Conservation (phyloP, 1,140 invertebrate genomes). For the Copidosoma floridanum region DNA sequence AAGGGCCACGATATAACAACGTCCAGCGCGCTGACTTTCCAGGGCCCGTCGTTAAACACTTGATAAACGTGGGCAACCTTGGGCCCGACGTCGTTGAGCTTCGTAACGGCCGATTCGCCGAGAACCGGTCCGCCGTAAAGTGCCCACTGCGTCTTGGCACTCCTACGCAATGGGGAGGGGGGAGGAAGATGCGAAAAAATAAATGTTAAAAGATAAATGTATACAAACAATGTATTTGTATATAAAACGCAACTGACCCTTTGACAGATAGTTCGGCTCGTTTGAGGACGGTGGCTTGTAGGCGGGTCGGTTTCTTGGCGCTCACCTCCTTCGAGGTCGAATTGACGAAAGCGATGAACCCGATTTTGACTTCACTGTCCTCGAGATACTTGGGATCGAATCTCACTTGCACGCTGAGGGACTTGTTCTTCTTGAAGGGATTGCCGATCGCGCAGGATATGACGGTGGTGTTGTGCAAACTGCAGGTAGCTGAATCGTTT, state of each 20-base stretch:
- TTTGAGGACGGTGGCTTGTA: constrained; percentile 71
- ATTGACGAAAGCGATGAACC: constrained; percentile 77
- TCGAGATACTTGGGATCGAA: constrained; percentile 77
- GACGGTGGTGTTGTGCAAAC: constrained; percentile 70
- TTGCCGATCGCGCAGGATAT: constrained; percentile 85
- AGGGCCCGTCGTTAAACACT: constrained; percentile 85
- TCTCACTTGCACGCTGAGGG: constrained; percentile 65
- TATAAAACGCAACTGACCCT: too few relatives aligned
- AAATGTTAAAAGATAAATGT: constrained; percentile 4
- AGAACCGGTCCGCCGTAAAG: constrained; percentile 82
- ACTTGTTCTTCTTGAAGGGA: constrained; percentile 72
- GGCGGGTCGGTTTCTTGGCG: constrained; percentile 59
- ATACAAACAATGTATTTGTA: too few relatives aligned
- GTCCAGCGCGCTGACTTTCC: constrained; percentile 73
- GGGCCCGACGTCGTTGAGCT: constrained; percentile 82
- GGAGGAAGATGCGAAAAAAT: constrained; percentile 19
- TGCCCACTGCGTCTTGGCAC: constrained; percentile 58
- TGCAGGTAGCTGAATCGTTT: constrained; percentile 63
- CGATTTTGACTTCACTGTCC: constrained; percentile 67
- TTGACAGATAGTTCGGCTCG: constrained; percentile 78
- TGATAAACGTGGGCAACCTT: constrained; percentile 82
- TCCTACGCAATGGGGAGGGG: too few relatives aligned
- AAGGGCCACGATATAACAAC: constrained; percentile 88
- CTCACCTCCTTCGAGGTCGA: constrained; percentile 78
- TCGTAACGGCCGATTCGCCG: constrained; percentile 79